Percentiles rank a stretch among this genome's conserved stretches.
These are phyloP conservation scores for Phthorimaea operculella DNA, from an alignment of 1,140 invertebrate species.

Conservation along the genomic window DNA sequence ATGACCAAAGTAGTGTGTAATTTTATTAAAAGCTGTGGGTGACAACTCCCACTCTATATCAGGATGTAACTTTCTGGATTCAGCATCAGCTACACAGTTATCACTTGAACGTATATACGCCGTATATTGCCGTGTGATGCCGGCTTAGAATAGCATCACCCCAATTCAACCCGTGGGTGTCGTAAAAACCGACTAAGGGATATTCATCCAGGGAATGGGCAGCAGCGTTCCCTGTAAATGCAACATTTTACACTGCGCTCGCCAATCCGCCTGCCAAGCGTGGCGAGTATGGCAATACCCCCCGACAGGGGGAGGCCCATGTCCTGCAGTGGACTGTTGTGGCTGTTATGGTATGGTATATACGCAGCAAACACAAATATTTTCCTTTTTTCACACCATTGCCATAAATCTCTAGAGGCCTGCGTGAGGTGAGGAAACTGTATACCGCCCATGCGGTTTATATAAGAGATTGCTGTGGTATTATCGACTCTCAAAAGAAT, in stretches of 20 bases:
- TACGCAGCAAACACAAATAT: conserved; percentile 9
- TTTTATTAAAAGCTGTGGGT: background rate
- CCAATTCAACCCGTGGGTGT: too few relatives aligned
- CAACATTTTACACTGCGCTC: too few relatives aligned
- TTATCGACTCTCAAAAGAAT: conserved; percentile 17
- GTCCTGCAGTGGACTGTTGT: too few relatives aligned
- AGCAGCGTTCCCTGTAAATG: too few relatives aligned
- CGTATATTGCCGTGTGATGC: too few relatives aligned
- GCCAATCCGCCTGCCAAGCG: too few relatives aligned
- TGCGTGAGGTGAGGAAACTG: conserved; percentile 11
- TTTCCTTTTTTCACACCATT: conserved; percentile 11
- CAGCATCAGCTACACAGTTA: conserved; percentile 8
- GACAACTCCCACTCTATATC: conserved; percentile 13
- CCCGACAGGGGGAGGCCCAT: too few relatives aligned
- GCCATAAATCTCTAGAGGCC: conserved; percentile 8
- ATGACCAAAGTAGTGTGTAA: conserved; percentile 1
- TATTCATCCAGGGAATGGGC: too few relatives aligned
- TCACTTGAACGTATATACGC: conserved; percentile 11
- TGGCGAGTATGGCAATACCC: too few relatives aligned
- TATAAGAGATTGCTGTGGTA: conserved; percentile 10
- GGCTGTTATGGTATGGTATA: too few relatives aligned
- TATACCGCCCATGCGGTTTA: conserved; percentile 12
- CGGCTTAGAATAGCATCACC: too few relatives aligned
- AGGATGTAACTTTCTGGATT: conserved; percentile 5
- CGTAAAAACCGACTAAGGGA: too few relatives aligned